Percentiles rank a stretch among this genome's conserved stretches.
Evolutionary conservation across 2,113 vertebrate species (phyloP).

Genomic region (Chauna torquata): DNA sequence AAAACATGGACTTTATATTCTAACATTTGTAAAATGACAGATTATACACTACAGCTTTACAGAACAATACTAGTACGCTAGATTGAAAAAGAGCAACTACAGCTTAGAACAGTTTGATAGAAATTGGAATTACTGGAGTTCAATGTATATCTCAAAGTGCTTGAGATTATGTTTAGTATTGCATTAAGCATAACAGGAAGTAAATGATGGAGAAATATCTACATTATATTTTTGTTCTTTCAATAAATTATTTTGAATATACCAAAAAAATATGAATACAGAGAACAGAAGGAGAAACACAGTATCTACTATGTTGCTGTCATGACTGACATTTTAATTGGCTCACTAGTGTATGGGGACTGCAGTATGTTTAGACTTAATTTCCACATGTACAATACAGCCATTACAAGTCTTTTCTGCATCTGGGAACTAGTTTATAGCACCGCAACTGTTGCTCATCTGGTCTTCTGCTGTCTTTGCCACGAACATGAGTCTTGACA

Average conservation of each 20-base stretch:
- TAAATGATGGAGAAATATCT: background rate
- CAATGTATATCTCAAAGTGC: background rate
- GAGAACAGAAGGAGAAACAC: conserved; percentile 29
- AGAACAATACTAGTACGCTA: background rate
- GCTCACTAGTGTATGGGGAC: background rate
- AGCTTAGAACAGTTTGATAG: background rate
- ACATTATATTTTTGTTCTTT: background rate
- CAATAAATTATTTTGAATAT: background rate
- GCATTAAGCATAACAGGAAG: background rate
- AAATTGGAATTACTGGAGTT: background rate
- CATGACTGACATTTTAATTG: conserved; percentile 63
- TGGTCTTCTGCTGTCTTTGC: conserved; percentile 59
- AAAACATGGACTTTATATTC: background rate
- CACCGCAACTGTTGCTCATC: conserved; percentile 51
- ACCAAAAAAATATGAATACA: background rate
- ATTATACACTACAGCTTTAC: background rate
- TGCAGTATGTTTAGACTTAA: conserved; percentile 50
- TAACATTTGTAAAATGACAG: background rate
- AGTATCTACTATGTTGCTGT: conserved; percentile 12
- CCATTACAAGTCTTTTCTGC: conserved; percentile 43
- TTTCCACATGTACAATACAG: conserved; percentile 54
- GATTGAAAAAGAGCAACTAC: background rate
- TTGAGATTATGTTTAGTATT: background rate
- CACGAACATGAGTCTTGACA: conserved; percentile 24
- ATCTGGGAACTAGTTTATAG: conserved; percentile 66